Conservation (phyloP, 2,797 vertebrate genomes). For the Lerista edwardsae region DNA sequence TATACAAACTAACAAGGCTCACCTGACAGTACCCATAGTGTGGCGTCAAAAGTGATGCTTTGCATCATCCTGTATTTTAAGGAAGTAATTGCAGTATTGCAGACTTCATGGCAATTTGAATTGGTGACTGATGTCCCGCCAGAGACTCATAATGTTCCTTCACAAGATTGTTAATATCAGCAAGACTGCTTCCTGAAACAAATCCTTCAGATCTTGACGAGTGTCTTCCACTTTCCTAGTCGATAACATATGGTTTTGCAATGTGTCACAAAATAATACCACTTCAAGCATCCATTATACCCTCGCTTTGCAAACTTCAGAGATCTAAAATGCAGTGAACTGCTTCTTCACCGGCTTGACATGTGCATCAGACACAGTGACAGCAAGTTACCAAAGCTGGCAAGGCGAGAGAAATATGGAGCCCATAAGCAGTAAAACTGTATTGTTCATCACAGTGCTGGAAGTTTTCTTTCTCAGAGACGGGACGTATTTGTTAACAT, state of each 20-base stretch:
- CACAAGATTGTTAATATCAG: background rate
- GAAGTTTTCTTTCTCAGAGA: background rate
- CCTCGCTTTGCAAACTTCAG: background rate
- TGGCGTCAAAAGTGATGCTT: background rate
- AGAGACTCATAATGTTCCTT: slow-evolving; percentile 4
- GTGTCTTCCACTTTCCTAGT: slow-evolving; percentile 6
- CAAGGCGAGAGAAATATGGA: slow-evolving; percentile 30
- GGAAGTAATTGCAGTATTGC: background rate
- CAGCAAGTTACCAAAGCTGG: slow-evolving; percentile 33
- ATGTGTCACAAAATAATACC: background rate
- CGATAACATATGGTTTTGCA: slow-evolving; percentile 10
- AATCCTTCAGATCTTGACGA: slow-evolving; percentile 29
- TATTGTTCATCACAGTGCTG: fast-evolving
- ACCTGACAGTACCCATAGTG: background rate
- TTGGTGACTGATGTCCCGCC: slow-evolving; percentile 10
- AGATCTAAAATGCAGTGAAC: background rate
- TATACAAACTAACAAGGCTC: background rate
- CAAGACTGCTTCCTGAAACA: slow-evolving; percentile 27
- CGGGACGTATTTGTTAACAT: background rate
- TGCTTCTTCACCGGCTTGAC: background rate
- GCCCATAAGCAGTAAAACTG: background rate
- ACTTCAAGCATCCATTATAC: slow-evolving; percentile 20
- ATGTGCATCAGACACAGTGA: background rate
- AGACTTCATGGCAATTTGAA: slow-evolving; percentile 17
- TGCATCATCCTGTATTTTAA: background rate